Evolutionary conservation across 2,113 vertebrate species (phyloP).

Genomic region (Phalacrocorax brasilianus): DNA sequence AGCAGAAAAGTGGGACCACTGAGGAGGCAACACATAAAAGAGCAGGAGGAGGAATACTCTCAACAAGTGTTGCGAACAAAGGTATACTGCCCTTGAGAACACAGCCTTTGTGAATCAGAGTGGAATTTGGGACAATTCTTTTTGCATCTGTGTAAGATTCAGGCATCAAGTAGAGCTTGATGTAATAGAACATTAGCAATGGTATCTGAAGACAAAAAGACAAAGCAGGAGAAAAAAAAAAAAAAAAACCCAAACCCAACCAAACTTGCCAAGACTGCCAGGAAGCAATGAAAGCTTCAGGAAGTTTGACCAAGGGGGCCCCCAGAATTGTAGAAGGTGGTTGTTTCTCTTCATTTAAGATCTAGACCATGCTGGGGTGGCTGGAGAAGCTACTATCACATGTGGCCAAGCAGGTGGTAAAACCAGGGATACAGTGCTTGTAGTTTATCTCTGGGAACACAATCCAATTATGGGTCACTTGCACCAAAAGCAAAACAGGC

Average conservation of each 20-base stretch:
- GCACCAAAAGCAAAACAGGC: neutral
- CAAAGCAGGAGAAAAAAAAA: neutral
- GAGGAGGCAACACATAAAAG: neutral
- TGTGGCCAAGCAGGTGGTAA: neutral
- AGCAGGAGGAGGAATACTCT: neutral
- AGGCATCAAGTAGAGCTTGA: neutral
- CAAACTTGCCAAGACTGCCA: neutral
- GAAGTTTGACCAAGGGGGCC: neutral
- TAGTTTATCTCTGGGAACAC: neutral
- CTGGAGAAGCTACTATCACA: neutral
- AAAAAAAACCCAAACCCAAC: neutral
- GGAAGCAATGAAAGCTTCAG: neutral
- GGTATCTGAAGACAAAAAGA: neutral
- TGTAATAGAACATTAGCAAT: neutral
- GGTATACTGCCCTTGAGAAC: neutral
- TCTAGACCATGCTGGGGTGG: too few relatives aligned
- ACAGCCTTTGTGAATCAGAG: neutral
- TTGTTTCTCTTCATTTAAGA: neutral
- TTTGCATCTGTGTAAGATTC: neutral
- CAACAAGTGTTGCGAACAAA: neutral
- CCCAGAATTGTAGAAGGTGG: neutral
- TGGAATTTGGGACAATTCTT: neutral
- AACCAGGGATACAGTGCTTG: neutral
- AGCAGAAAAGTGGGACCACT: neutral
- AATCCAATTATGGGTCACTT: neutral